Base-by-base conservation (phyloP, 2,113 vertebrate genomes). In the Acinonyx jubatus region DNA sequence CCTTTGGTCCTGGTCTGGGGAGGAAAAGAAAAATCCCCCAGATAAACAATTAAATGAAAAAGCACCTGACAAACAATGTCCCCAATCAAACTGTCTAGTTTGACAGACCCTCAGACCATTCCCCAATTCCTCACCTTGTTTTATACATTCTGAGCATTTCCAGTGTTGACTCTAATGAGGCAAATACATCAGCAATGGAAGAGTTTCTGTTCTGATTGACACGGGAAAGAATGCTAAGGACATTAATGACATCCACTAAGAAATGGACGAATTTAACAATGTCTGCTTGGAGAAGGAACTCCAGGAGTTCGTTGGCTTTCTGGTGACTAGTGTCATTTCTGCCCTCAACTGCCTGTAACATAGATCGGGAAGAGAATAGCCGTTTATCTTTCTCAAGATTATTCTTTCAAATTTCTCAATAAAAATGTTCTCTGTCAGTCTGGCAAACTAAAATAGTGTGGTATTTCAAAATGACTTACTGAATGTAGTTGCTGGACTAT, bases 101-200 rank as follows among this genome's bases (percentile, higher is more conserved):
- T 41, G 65, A 91, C 27, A 63, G 33, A 38, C 16, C 48, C 38
- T 91, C 23, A 27, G 41, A 23, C 61, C 69, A 23, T 50, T 78
- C 41, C 69, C 61, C 2, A 7, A 76, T 27, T 19, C 16, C 79
- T 98, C 87, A 98, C 98, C 98, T 98, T 71, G 89, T 93, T 91
- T 98, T 97, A 97, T 98, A 99, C 33, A 98, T 97, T 41, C 82
- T 68, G 29, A 99, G 98, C 76, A 96, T 98, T 97, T 98, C 96
- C 79, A 98, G 3, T 0, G 96, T 98, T 41, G 98, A 98, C 61
- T 98, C 97, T 87, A 98, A 1, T 0, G 98, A 97, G 87, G 97
- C 94, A 97, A 98, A 98, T 86, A 98, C 4, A 2, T 98, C 98
- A 61, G 98, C 98, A 80, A 98, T 95, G 41, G 98, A 98, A 50